phyloP scores from a whole-genome alignment of 2,888 invertebrate species.

The Scelioninae gen. 1 region DNA sequence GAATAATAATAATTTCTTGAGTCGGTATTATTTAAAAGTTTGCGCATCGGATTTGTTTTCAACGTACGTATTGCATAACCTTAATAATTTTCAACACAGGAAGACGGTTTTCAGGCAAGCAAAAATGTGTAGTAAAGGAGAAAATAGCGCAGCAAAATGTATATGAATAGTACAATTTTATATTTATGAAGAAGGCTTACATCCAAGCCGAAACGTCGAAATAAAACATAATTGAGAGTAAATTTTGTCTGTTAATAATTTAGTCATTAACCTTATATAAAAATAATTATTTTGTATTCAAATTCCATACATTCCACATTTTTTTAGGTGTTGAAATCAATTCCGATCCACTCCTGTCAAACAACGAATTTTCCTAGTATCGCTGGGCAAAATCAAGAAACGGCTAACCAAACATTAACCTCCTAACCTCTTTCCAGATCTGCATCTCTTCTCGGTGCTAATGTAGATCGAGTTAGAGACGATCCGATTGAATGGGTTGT shows the following conservation, averaged over 20 bases:
- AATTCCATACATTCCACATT: slow-evolving; percentile 4
- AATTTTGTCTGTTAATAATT: too few species aligned
- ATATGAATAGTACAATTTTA: too few species aligned
- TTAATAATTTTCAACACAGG: too few species aligned
- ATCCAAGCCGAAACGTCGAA: too few species aligned
- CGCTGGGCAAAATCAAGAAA: slow-evolving; percentile 4
- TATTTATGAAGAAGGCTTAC: too few species aligned
- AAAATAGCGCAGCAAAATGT: too few species aligned
- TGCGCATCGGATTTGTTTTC: slow-evolving; percentile 8
- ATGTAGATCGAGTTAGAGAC: slow-evolving; percentile 4
- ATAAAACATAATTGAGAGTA: too few species aligned
- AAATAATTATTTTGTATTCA: background rate
- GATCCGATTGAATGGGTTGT: slow-evolving; percentile 3
- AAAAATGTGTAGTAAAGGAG: too few species aligned
- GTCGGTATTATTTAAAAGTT: slow-evolving; percentile 9
- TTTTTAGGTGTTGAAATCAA: background rate
- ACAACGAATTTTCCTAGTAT: slow-evolving; percentile 7
- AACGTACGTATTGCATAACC: background rate
- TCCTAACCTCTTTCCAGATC: background rate
- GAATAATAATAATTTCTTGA: slow-evolving; percentile 28
- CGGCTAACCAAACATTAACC: slow-evolving; percentile 6
- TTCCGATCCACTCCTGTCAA: background rate
- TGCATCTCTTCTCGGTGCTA: slow-evolving; percentile 8
- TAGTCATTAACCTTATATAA: too few species aligned
- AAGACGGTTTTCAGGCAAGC: too few species aligned